A percentile compares a stretch with the other conserved stretches of the same genome.
Conservation (phyloP, 2,113 vertebrate species). For the Pleuronectes platessa region DNA sequence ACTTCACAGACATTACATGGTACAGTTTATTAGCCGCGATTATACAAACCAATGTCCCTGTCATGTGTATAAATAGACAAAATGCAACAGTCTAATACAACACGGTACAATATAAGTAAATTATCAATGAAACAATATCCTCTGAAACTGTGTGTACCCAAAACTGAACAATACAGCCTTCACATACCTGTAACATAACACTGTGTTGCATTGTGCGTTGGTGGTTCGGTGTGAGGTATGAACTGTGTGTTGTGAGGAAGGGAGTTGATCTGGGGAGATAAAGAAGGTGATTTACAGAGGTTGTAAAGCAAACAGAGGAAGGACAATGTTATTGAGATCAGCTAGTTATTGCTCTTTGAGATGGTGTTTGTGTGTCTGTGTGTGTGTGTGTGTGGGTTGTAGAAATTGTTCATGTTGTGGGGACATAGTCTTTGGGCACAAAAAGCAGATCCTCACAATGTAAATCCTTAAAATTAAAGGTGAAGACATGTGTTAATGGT, state of each 20-base stretch:
- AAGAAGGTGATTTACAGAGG: constrained; percentile 26
- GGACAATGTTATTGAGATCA: constrained; percentile 56
- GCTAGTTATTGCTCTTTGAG: constrained; percentile 48
- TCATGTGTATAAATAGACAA: not conserved
- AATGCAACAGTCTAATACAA: not conserved
- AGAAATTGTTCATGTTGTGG: no score
- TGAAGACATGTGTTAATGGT: no score
- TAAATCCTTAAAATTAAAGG: no score
- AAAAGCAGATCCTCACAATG: no score
- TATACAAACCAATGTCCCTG: not conserved
- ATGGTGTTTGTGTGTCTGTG: constrained; percentile 22
- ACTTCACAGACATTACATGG: not conserved
- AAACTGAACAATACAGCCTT: no score
- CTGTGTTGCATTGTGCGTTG: not conserved
- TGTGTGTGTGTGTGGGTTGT: not conserved
- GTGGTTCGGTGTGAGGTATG: not conserved
- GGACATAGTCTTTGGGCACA: no score
- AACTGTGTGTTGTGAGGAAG: not conserved
- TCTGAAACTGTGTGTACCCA: not conserved
- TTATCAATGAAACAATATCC: not conserved
- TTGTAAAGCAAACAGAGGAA: constrained; percentile 47
- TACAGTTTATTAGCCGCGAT: constrained; percentile 11
- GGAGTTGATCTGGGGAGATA: constrained; percentile 7
- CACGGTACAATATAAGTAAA: constrained; percentile 1
- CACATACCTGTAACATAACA: not conserved